phyloP scores from a whole-genome alignment of 2,797 vertebrate genomes.

The Australoheros facetus region DNA sequence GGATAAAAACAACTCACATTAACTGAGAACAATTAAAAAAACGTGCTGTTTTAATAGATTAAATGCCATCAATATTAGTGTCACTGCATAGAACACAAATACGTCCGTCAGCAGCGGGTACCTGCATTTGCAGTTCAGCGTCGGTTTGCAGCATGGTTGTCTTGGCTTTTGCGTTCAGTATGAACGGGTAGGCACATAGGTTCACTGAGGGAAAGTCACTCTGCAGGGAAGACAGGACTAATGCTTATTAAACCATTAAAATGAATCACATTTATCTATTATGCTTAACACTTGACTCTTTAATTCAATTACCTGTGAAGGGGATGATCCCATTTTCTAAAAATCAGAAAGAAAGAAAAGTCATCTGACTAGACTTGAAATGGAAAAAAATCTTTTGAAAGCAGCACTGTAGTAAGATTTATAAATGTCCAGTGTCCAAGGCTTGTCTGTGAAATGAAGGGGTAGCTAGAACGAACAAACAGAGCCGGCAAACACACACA shows the following conservation, averaged over 20 bases:
- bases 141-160: constrained; percentile 99
- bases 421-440: neutral
- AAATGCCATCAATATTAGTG: neutral
- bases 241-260: neutral
- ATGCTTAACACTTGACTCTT: neutral
- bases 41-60: neutral
- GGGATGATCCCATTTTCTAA: constrained; percentile 90
- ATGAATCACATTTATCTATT: neutral
- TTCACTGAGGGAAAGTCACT: constrained; percentile 85
- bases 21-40: neutral
- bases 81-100: neutral
- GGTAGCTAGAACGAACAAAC: neutral
- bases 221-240: constrained; percentile 70
- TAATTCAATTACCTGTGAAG: constrained; percentile 86
- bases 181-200: constrained; percentile 97
- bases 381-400: neutral
- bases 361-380: neutral
- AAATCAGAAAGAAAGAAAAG: constrained; percentile 44
- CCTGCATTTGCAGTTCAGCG: constrained; percentile 98
- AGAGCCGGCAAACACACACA: neutral
- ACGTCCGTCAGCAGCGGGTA: constrained; percentile 51
- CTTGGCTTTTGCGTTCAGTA: constrained; percentile 97
- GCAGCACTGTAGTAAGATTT: neutral
- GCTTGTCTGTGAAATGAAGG: neutral
- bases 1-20: neutral